Evolutionary conservation across 2,113 vertebrate genomes (phyloP).

Genomic region (Oryzias woworae): DNA sequence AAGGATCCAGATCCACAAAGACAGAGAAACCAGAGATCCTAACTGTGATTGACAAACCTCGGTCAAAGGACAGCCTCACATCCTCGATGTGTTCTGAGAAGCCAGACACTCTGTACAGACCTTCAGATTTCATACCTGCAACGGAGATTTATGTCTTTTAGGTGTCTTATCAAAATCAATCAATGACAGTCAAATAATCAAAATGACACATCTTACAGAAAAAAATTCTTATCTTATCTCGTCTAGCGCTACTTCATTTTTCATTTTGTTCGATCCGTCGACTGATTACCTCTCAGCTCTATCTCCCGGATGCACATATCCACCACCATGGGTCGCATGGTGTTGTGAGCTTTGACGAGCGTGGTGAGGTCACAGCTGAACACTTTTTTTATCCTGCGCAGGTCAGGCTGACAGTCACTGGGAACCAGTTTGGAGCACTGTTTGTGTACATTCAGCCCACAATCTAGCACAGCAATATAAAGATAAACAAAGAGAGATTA

Average conservation of each 20-base stretch:
- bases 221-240: no score
- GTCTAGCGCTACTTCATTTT: background rate
- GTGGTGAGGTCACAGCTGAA: conserved; percentile 98
- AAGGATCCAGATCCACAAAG: background rate
- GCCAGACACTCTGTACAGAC: conserved; percentile 95
- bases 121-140: conserved; percentile 92
- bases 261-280: background rate
- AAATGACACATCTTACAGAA: no score
- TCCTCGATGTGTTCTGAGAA: conserved; percentile 97
- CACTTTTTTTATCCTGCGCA: conserved; percentile 95
- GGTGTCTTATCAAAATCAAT: background rate
- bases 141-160: conserved; percentile 4
- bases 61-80: conserved; percentile 92
- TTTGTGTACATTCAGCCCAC: conserved; percentile 96
- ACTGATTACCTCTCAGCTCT: conserved; percentile 87
- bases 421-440: conserved; percentile 97
- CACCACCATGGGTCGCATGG: conserved; percentile 92
- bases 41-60: conserved; percentile 80
- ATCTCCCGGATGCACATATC: conserved; percentile 97
- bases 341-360: conserved; percentile 94
- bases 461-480: conserved; percentile 77
- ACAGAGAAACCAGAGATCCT: conserved; percentile 4
- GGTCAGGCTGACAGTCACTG: conserved; percentile 96
- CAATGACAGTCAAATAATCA: background rate
- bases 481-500: conserved; percentile 35